phyloP scores from a whole-genome alignment of 2,113 vertebrate genomes.

The Clarias macrocephalus region DNA sequence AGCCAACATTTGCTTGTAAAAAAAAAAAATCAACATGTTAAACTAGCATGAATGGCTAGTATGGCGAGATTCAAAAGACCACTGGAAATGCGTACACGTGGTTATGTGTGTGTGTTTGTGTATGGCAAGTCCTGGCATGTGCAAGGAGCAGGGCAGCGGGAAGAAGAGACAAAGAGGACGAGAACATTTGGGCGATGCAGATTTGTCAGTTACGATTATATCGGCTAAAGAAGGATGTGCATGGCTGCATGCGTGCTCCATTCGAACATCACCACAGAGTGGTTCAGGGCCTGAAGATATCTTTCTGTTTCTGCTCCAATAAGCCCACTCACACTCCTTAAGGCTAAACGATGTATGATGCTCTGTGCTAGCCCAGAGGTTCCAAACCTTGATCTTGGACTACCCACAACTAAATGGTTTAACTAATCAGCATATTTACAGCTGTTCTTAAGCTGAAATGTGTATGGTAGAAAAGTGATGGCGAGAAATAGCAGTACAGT shows the following conservation, averaged over 20 bases:
- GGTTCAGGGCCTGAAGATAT: conserved; percentile 61
- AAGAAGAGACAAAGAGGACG: conserved; percentile 21
- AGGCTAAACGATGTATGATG: conserved; percentile 64
- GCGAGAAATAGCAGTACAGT: not conserved
- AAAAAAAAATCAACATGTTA: conserved; percentile 38
- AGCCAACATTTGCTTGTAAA: conserved; percentile 34
- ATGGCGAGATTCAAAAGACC: conserved; percentile 23
- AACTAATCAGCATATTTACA: not conserved
- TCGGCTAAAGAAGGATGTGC: not conserved
- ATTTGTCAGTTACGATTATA: conserved; percentile 24
- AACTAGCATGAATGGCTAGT: conserved; percentile 21
- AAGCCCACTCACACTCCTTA: conserved; percentile 73
- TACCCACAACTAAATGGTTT: not conserved
- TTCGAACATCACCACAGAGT: conserved; percentile 25
- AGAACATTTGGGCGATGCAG: conserved; percentile 9
- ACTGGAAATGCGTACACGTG: not conserved
- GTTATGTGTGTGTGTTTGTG: conserved; percentile 11
- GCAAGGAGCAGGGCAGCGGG: not conserved
- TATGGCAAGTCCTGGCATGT: not conserved
- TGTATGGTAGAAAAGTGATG: not conserved
- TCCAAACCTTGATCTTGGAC: not conserved
- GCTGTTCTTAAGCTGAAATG: not conserved
- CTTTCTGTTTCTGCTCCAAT: conserved; percentile 77
- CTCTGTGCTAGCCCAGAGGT: conserved; percentile 14
- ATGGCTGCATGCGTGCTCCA: conserved; percentile 12